Base-by-base conservation (phyloP, 1,140 invertebrate genomes). In the Ips typographus region DNA sequence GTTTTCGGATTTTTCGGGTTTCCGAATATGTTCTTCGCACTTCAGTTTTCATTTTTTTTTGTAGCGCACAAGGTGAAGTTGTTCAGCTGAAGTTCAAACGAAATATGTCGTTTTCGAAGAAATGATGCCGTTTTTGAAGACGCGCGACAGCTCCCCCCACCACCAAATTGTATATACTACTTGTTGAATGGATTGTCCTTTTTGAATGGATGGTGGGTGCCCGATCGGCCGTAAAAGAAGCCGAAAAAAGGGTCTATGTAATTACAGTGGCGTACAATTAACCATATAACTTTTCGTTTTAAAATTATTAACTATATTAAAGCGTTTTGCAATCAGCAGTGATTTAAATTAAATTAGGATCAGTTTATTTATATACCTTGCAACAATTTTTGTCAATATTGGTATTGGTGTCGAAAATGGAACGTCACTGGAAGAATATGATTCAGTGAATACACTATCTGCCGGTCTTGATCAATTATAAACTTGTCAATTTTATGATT, bases 1-100 rank as follows among this genome's bases (percentile, higher is more conserved):
- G 89, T 77, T 90, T 90, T 47, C 88, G 84, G 43, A 87, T 86
- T 70, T 71, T 73, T 40, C 72, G 43, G 40, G 40, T 70, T 65
- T 73, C 72, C 1, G 72, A 73, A 8, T 66, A 62, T 5, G 38
- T 40, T 47, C 56, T 70, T 49, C 42, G 44, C 8, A 58, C 37
- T 40, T 73, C 68, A 47, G 64, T 70, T 42, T 73, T 73, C 72
- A 73, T 73, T 59, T 72, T 65, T 22, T 52, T 43, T 41, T 40
- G 38, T 39, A 40, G 37, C 57, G 56, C 42, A 52, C 37, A 64
- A n/a, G 42, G 38, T 8, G 60, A 59, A 40, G n/a, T 64, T 63
- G 37, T 58, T 43, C 39, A 41, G 42, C 40, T 57, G n/a, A 63
- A 49, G 3, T 55, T 47, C 57, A 37, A 43, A 62, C 40, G 6